phyloP scores from a whole-genome alignment of 2,797 vertebrate genomes.

The Cyprinodon diabolis region DNA sequence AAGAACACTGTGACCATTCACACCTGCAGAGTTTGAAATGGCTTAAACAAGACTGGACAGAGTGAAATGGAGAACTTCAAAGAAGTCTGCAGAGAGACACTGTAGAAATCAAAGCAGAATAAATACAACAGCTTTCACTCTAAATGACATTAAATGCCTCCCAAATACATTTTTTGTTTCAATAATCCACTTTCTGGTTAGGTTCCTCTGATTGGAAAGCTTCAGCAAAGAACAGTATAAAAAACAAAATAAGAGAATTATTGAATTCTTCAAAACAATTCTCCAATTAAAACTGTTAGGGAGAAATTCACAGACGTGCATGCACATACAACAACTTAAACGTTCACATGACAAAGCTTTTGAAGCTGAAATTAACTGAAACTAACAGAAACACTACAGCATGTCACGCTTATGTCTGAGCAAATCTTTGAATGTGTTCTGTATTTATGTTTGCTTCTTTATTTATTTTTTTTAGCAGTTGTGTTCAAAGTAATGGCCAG shows the following conservation, averaged over 20 bases:
- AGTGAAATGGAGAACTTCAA: slow-evolving; percentile 16
- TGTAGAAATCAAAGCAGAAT: slow-evolving; percentile 12
- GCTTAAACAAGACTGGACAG: slow-evolving; percentile 7
- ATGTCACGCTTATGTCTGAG: no score
- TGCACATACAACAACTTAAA: slow-evolving; percentile 33
- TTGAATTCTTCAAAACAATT: slow-evolving; percentile 1
- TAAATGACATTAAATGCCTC: background rate
- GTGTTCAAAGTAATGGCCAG: background rate
- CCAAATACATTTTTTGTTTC: slow-evolving; percentile 5
- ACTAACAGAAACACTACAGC: slow-evolving; percentile 68
- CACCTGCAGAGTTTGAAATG: slow-evolving; percentile 76
- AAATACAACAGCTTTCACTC: slow-evolving; percentile 10
- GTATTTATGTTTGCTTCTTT: slow-evolving; percentile 23
- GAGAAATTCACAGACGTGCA: slow-evolving; percentile 7
- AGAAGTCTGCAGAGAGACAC: slow-evolving; percentile 37
- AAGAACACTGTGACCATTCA: slow-evolving; percentile 81
- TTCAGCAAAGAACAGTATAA: slow-evolving; percentile 22
- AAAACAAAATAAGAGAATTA: background rate
- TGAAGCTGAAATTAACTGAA: slow-evolving; percentile 72
- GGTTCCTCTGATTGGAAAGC: slow-evolving; percentile 29
- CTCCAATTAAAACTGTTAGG: slow-evolving; percentile 6
- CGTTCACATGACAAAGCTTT: slow-evolving; percentile 72
- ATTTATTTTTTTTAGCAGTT: slow-evolving; percentile 72
- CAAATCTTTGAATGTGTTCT: no score
- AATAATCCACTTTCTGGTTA: slow-evolving; percentile 15